Base-by-base conservation (phyloP, 1,140 invertebrate species). In the Theocolax elegans region DNA sequence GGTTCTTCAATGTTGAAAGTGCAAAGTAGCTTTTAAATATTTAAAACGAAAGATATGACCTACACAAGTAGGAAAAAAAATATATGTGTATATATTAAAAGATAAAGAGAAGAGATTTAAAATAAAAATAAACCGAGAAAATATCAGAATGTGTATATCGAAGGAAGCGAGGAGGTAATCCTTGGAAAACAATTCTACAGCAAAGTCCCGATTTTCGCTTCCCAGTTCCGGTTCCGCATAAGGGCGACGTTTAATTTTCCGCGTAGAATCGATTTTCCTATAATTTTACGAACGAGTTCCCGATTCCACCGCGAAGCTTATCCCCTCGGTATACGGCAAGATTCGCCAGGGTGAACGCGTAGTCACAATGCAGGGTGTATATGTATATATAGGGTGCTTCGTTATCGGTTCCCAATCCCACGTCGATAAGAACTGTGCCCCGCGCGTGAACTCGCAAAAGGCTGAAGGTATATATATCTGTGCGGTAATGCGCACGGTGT, bases 211-310 rank as follows among this genome's bases (percentile, higher is more conserved):
- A 35, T 35, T 35, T 10, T 25, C 48, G 9, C 17, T 48, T 19
- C 23, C 19, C 13, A 17, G 23, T 53, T 25, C 21, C 53, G 13
- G 53, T n/a, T n/a, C 2, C 7, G 23, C 10, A 27, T 8, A 44
- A 27, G 19, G 4, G 21, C n/a, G 35, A 29, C 17, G 35, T 44
- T 56, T 56, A 66, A 66, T 66, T 66, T n/a, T 66, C 63, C 63
- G 38, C 7, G 12, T 38, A 1, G 21, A 49, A 66, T 66, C 35
- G 63, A 66, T 54, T 66, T 66, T 66, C 49, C 17, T 56, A 44
- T 42, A 42, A 56, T 54, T 66, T 51, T 27, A 64, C 31, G 19
- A 51, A 40, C 46, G 21, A 51, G 17, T 53, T 51, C 46, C 46
- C 48, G 15, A 35, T 40, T 51, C 7, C n/a, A 56, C 19, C 15